Conservation (phyloP, 1,140 invertebrate species). For the Pachyrhynchus sulphureomaculatus region DNA sequence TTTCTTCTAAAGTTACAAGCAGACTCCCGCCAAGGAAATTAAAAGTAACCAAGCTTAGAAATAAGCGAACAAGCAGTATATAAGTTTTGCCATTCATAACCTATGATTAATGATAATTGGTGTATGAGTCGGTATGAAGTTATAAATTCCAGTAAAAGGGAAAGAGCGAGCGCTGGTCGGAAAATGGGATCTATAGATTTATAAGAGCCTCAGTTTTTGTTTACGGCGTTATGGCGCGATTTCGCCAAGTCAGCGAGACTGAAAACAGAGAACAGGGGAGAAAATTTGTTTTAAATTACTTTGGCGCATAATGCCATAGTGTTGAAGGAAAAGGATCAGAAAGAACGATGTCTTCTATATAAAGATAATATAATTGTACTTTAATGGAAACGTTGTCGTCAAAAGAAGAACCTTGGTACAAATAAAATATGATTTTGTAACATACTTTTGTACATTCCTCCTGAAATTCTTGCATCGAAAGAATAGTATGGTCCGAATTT, state of each 20-base stretch:
- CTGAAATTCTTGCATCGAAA: too few species aligned
- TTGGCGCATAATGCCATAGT: neutral
- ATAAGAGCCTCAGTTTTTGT: constrained; percentile 33
- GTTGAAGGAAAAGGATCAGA: neutral
- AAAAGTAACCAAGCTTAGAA: neutral
- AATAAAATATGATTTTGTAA: too few species aligned
- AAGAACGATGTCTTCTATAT: too few species aligned
- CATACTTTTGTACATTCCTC: too few species aligned
- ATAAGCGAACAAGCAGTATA: constrained; percentile 16
- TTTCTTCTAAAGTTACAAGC: neutral
- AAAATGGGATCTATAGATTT: constrained; percentile 25
- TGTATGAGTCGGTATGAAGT: constrained; percentile 6
- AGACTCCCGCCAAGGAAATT: neutral
- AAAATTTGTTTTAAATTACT: constrained; percentile 25
- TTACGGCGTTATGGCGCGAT: constrained; percentile 14
- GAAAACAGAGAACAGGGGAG: neutral
- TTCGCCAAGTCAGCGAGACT: constrained; percentile 27
- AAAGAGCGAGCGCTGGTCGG: constrained; percentile 5
- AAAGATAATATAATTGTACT: neutral
- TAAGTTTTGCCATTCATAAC: constrained; percentile 44
- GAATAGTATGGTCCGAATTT: too few species aligned
- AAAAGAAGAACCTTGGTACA: too few species aligned
- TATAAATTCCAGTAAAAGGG: constrained; percentile 2
- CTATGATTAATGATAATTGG: constrained; percentile 43
- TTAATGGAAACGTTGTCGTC: neutral